Conservation (phyloP, 2,888 invertebrate species). For the Ectemnius lituratus region DNA sequence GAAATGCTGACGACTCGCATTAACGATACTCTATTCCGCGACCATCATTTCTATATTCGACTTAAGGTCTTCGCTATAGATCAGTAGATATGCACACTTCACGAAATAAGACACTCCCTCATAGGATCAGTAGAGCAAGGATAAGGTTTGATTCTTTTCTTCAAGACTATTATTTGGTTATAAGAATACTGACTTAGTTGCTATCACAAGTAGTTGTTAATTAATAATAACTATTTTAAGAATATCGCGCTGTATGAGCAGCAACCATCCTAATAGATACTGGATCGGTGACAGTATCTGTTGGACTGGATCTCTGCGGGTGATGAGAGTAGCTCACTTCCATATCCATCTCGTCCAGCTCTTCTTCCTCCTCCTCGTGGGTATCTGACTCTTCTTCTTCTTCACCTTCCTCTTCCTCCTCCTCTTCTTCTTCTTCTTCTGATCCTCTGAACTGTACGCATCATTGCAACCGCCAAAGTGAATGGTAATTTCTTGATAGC, state of each 20-base stretch:
- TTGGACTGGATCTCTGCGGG: conserved; percentile 74
- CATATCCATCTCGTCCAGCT: conserved; percentile 76
- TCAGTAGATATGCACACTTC: no score
- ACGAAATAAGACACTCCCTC: no score
- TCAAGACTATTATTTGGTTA: no score
- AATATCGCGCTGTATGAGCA: conserved; percentile 64
- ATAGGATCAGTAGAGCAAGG: no score
- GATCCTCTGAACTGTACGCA: conserved; percentile 54
- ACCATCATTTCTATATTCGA: conserved; percentile 21
- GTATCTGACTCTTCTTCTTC: conserved; percentile 76
- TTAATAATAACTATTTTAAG: conserved; percentile 45
- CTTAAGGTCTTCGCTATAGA: conserved; percentile 1
- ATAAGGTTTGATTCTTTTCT: no score
- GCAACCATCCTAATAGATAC: conserved; percentile 74
- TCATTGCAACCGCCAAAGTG: not conserved
- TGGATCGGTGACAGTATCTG: conserved; percentile 72
- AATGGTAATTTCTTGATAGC: not conserved
- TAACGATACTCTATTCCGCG: conserved; percentile 30
- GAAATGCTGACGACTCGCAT: conserved; percentile 59
- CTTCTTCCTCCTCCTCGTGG: conserved; percentile 76
- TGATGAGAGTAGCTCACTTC: conserved; percentile 76
- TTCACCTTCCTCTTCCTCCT: conserved; percentile 75
- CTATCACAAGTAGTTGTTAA: not conserved
- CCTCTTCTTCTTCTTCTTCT: conserved; percentile 71
- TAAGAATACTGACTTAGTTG: not conserved